phyloP scores from a whole-genome alignment of 2,888 invertebrate species.

The Drosophila formosana region DNA sequence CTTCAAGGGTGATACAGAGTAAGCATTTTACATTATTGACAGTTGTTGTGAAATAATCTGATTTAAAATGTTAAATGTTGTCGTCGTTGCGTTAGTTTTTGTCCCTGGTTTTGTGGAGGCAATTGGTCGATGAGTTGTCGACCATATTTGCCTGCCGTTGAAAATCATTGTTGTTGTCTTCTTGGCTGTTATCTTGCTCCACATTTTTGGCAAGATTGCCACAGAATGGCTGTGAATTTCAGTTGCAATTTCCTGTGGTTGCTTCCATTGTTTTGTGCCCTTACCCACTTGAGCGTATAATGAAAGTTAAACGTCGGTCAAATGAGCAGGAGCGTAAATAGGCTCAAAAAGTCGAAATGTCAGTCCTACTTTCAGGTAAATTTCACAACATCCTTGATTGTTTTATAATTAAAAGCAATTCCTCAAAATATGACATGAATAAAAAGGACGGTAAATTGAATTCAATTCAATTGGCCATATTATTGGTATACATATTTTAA shows the following conservation, averaged over 20 bases:
- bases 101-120: slow-evolving; percentile 9
- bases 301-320: slow-evolving; percentile 47
- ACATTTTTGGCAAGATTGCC: slow-evolving; percentile 58
- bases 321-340: slow-evolving; percentile 17
- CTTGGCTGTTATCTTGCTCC: slow-evolving; percentile 55
- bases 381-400: neutral
- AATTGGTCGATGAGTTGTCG: slow-evolving; percentile 31
- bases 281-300: slow-evolving; percentile 27
- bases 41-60: slow-evolving; percentile 82
- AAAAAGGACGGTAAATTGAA: too few species aligned
- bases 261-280: slow-evolving; percentile 32
- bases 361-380: neutral
- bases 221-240: slow-evolving; percentile 77
- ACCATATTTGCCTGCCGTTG: slow-evolving; percentile 71
- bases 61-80: slow-evolving; percentile 81
- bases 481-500: too few species aligned
- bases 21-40: slow-evolving; percentile 76
- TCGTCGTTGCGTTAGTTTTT: slow-evolving; percentile 57
- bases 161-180: slow-evolving; percentile 50
- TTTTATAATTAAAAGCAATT: too few species aligned
- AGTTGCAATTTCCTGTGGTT: slow-evolving; percentile 75
- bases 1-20: slow-evolving; percentile 25
- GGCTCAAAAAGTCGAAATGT: neutral
- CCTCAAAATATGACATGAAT: too few species aligned
- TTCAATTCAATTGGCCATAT: too few species aligned